phyloP scores from a whole-genome alignment of 2,888 invertebrate genomes.

The Sphaeridia pumilis region DNA sequence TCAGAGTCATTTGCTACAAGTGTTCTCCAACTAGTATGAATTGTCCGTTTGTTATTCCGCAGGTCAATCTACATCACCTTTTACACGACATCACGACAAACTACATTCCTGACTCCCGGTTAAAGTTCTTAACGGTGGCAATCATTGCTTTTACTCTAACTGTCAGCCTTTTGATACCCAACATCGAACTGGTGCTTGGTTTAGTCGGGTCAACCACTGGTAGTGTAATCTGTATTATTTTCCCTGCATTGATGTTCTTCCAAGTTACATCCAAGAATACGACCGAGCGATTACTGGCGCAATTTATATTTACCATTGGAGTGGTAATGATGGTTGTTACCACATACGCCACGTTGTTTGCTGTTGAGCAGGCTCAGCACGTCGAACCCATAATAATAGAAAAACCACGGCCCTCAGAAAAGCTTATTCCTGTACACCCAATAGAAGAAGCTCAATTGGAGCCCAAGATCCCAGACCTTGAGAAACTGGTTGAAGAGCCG shows the following conservation, averaged over 20 bases:
- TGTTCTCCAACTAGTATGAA: not conserved
- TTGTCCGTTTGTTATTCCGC: no score
- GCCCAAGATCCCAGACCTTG: no score
- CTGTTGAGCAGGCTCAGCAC: conserved; percentile 51
- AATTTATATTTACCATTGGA: conserved; percentile 64
- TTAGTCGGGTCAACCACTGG: conserved; percentile 92
- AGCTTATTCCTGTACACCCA: not conserved
- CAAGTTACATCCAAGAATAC: conserved; percentile 71
- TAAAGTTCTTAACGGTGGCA: conserved; percentile 66
- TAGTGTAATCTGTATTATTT: conserved; percentile 79
- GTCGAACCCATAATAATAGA: conserved; percentile 37
- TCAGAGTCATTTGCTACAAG: not conserved
- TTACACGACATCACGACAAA: conserved; percentile 36
- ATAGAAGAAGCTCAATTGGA: not conserved
- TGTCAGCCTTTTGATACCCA: conserved; percentile 77
- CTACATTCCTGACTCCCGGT: conserved; percentile 72
- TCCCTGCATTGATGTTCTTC: conserved; percentile 82
- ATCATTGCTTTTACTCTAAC: conserved; percentile 65
- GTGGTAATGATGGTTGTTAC: conserved; percentile 78
- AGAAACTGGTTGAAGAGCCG: no score
- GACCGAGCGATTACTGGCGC: conserved; percentile 68
- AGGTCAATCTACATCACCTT: conserved; percentile 24
- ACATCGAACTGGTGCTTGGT: conserved; percentile 86
- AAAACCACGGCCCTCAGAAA: conserved; percentile 15
- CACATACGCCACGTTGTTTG: conserved; percentile 75